Base-by-base conservation (phyloP, 2,888 invertebrate species). In the Drosophila falleni region DNA sequence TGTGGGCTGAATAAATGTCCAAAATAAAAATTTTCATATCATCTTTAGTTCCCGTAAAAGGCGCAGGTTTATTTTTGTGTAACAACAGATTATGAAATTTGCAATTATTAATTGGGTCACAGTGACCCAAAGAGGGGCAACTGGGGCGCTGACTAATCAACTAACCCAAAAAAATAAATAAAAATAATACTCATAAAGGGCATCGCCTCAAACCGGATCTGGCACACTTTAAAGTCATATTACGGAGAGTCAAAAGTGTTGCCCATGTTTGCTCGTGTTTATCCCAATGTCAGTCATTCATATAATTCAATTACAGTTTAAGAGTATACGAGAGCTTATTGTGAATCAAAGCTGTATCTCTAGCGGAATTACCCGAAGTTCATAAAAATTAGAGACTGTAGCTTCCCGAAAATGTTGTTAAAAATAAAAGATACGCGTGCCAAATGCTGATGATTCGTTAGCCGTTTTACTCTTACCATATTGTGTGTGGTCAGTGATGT, bases 291-390 rank as follows among this genome's bases (percentile, higher is more conserved):
- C 89, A 74, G 69, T 83, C 63, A 53, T 50, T 80, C 65, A 44
- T 51, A 62, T 66, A 23, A 50, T 53, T 71, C 71, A 56, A 37
- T 59, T 49, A 42, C 46, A 62, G 47, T 72, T 68, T 39, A 47
- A 68, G 54, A 49, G 37, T 53, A 39, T 33, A 37, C n/a, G 5
- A n/a, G 37, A 23, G 58, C 51, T 51, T 49, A 29, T 26, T 65
- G 51, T 74, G 71, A 81, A 63, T 87, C 71, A 68, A 69, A 62
- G 64, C 37, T 69, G 58, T 69, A 68, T 47, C 31, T 61, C 53
- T 5, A 46, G 55, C 72, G 87, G 89, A 82, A 82, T 87, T 85
- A 87, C 86, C 89, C 89, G 76, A 87, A 87, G 89, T 82, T 87
- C 85, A 82, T 67, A 70, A 73, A 74, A 89, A 85, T 85, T 77